Percentiles rank a stretch among this genome's conserved stretches.
Evolutionary conservation across 2,888 invertebrate species (phyloP).

Genomic region (Fragum whitleyi): DNA sequence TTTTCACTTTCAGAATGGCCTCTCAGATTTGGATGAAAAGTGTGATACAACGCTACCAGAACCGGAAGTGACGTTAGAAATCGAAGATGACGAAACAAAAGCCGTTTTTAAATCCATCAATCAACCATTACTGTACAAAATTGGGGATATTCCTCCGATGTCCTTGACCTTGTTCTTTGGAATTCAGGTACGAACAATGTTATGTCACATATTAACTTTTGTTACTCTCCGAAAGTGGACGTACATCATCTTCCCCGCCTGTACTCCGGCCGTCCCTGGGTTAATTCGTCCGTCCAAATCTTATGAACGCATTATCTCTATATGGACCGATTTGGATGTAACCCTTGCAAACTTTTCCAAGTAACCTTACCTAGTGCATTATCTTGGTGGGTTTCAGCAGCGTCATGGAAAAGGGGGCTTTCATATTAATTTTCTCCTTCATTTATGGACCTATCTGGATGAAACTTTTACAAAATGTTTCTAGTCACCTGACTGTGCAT

Average conservation of each 20-base stretch:
- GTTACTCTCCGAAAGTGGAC: no score
- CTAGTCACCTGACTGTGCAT: no score
- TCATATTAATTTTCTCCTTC: no score
- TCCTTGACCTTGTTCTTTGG: conserved; percentile 39
- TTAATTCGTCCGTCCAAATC: no score
- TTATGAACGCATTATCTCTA: no score
- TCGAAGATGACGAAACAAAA: conserved; percentile 14
- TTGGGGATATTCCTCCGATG: conserved; percentile 38
- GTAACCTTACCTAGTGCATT: no score
- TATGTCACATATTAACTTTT: not conserved
- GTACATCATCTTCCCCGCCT: not conserved
- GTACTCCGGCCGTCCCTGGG: not conserved
- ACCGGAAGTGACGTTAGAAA: conserved; percentile 18
- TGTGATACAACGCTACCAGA: not conserved
- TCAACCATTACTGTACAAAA: conserved; percentile 36
- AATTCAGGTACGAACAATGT: conserved; percentile 36
- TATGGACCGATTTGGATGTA: no score
- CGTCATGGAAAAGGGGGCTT: no score
- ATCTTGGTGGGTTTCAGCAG: no score
- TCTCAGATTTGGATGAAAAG: not conserved
- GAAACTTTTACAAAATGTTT: no score
- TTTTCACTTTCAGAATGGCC: not conserved
- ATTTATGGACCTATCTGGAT: no score
- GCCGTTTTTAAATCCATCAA: conserved; percentile 3
- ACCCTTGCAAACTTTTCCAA: no score